These are phyloP conservation scores for Rana temporaria DNA, from an alignment of 2,113 vertebrate species.

Conservation along the genomic window DNA sequence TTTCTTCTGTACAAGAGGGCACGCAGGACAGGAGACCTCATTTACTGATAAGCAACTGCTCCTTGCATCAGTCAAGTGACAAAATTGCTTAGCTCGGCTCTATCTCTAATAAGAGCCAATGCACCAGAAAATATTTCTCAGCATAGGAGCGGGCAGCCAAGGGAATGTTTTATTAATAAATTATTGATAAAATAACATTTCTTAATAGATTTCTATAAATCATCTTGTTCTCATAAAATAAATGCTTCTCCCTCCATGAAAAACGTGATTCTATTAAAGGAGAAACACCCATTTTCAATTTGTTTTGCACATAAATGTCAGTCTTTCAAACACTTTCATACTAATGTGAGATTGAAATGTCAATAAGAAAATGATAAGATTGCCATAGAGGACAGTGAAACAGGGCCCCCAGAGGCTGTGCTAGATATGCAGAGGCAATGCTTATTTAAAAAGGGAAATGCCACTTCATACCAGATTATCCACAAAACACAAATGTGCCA, in stretches of 20 bases:
- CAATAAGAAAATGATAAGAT: not conserved
- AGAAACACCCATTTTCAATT: not conserved
- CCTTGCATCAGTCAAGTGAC: slow-evolving; percentile 41
- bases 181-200: slow-evolving; percentile 20
- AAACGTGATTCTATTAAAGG: not conserved
- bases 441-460: no score
- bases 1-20: slow-evolving; percentile 42
- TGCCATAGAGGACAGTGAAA: not conserved
- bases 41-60: slow-evolving; percentile 41
- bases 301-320: no score
- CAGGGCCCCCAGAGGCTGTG: not conserved
- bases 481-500: no score
- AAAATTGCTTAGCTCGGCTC: slow-evolving; percentile 29
- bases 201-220: slow-evolving; percentile 10
- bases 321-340: not conserved
- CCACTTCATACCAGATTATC: no score
- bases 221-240: not conserved
- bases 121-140: not conserved
- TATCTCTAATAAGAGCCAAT: slow-evolving; percentile 5
- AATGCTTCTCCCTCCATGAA: not conserved
- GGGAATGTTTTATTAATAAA: not conserved
- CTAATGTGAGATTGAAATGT: not conserved
- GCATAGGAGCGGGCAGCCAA: not conserved
- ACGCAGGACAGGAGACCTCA: slow-evolving; percentile 33
- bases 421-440: no score